Conservation (phyloP, 1,140 invertebrate genomes). For the Mycetomoellerius zeteki region DNA sequence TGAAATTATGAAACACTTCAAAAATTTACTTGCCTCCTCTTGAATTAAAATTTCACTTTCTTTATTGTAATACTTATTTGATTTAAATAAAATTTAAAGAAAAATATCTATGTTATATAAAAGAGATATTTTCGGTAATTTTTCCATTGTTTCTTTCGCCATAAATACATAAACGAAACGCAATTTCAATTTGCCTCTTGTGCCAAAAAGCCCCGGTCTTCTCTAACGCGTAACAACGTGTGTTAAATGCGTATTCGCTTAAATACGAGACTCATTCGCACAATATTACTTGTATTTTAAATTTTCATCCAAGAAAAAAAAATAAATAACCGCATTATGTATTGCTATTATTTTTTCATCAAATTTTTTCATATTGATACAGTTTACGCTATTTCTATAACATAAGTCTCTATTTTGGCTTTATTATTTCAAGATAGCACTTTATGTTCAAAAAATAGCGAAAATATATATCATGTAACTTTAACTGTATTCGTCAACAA, state of each 20-base stretch:
- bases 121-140: too few relatives aligned
- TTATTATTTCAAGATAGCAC: not conserved
- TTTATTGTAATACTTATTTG: too few relatives aligned
- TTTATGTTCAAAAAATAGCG: not conserved
- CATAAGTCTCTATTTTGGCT: not conserved
- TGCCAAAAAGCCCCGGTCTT: too few relatives aligned
- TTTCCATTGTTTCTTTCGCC: too few relatives aligned
- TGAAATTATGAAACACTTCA: too few relatives aligned
- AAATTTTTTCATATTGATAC: not conserved
- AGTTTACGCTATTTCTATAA: not conserved
- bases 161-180: too few relatives aligned
- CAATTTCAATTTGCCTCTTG: too few relatives aligned
- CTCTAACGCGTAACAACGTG: not conserved
- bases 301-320: not conserved
- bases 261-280: not conserved
- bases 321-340: not conserved
- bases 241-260: not conserved
- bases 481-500: conserved; percentile 2
- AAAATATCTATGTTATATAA: too few relatives aligned
- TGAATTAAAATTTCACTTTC: too few relatives aligned
- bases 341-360: too few relatives aligned
- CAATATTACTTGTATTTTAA: not conserved
- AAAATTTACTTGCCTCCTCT: too few relatives aligned
- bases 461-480: not conserved
- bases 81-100: too few relatives aligned